Evolutionary conservation across 2,888 invertebrate species (phyloP), one percentile per base, ranked within the genome.

Genomic region (Ormyrus rosae): DNA sequence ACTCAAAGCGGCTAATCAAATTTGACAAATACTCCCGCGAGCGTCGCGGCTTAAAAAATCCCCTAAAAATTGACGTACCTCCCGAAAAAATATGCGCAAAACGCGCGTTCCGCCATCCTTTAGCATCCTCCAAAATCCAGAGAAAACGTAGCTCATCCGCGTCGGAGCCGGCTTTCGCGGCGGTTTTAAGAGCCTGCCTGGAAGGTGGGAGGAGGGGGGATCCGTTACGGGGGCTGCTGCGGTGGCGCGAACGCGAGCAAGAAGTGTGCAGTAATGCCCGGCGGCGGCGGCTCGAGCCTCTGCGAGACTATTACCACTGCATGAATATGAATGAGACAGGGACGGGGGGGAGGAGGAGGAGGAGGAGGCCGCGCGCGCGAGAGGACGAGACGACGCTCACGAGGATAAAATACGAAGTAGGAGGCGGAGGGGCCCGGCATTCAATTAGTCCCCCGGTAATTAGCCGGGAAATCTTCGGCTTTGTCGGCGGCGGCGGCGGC

Each of bases 361-460:
- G 82, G 58, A 64, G 67, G 71, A 70, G 65, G 69, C 61, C 19
- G 19, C 70, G 34, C 55, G 65, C 34, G 46, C 48, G 78, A 34
- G 34, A 51, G 56, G 65, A 13, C 75, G 76, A 34, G 34, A 46
- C 50, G 78, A 67, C 65, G 68, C 55, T 5, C 55, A 11, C 64
- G 69, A 77, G 68, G 75, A 71, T 70, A 73, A 74, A 69, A 73
- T 68, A 67, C 64, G 70, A 65, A 63, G 13, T 45, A 64, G 80
- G 78, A 67, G 85, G 81, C 82, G 84, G 84, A 83, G 84, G 84
- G 84, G 86, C 86, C 85, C 87, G 86, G 90, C 90, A 90, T 90
- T 90, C 90, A 90, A 90, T 90, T 90, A 90, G 90, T 89, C 89
- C 88, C 88, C 86, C 88, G 88, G 90, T 90, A 90, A 90, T 90